Evolutionary conservation across 2,888 invertebrate species (phyloP), one percentile per base, ranked within the genome.

Genomic region (Nasonovia ribisnigri): DNA sequence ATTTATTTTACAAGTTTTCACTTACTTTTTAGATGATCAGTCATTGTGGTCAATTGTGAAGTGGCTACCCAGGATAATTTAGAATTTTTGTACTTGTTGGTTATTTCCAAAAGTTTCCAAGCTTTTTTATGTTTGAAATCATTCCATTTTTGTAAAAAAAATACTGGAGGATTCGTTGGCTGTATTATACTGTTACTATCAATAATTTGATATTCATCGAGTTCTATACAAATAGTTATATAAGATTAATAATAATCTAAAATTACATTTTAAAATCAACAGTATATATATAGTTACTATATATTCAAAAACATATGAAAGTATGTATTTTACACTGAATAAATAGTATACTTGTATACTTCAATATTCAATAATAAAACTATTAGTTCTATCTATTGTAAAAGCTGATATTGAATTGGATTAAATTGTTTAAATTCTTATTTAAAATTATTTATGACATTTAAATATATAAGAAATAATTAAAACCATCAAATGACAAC

Each of bases 131-230:
- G 90, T 86, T 93, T 93, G 29, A 93, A 86, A 86, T 93, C 90
- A 67, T 93, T 93, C 93, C 93, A 93, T 93, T 84, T 90, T 86
- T 90, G 93, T 43, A 93, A 67, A 24, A 93, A 90, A 67, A 90
- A 93, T n/a, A 93, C 93, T 67, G 90, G 90, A 60, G 90, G 93
- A 87, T 93, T 93, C 36, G 93, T 93, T 84, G 93, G 90, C 54
- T 93, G 90, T 13, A 93, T 86, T 67, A 93, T 90, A n/a, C 93
- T 90, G 67, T 93, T 48, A 42, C 67, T 67, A 67, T 93, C 93
- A 42, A 93, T 93, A 51, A 93, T 93, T 90, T 90, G 93, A 86
- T 93, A 93, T 51, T 93, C 93, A 51, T 93, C 93, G 3, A 93
- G 90, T 51, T 93, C 93, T 93, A 43, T 29, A 36, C 3, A 89